phyloP scores from a whole-genome alignment of 2,113 vertebrate species.

The Hippopotamus amphibius region DNA sequence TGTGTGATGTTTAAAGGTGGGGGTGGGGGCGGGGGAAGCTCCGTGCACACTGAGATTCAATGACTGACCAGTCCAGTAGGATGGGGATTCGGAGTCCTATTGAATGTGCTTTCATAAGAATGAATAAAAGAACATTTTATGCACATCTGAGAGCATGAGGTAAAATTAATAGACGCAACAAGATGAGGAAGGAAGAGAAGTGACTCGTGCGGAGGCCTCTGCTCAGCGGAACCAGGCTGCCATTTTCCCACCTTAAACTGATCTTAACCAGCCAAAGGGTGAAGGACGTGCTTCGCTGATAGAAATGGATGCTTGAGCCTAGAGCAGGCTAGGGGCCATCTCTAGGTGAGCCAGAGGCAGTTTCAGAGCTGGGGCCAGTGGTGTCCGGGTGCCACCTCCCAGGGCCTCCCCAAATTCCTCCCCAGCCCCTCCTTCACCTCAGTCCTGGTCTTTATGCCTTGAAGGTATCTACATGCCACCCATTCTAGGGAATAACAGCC shows the following conservation, averaged over 20 bases:
- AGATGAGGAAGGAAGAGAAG: neutral
- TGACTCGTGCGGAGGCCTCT: rapidly evolving
- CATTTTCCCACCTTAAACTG: too few relatives aligned
- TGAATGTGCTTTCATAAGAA: neutral
- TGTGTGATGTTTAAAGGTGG: neutral
- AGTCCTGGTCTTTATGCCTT: neutral
- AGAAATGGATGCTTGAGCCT: neutral
- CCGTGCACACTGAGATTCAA: neutral
- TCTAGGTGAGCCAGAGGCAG: neutral
- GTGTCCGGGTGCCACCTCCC: rapidly evolving
- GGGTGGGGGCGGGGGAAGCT: neutral
- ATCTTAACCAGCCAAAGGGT: neutral
- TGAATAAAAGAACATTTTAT: neutral
- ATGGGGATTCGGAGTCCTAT: neutral
- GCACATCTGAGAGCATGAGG: neutral
- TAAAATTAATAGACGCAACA: rapidly evolving
- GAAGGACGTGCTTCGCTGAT: neutral
- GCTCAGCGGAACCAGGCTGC: neutral
- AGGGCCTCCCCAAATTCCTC: neutral
- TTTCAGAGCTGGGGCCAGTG: neutral
- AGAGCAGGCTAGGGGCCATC: neutral
- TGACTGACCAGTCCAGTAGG: neutral
- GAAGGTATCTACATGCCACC: neutral
- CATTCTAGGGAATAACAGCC: neutral
- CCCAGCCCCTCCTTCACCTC: neutral